phyloP scores from a whole-genome alignment of 2,797 vertebrate species.

The Danio tinwini region DNA sequence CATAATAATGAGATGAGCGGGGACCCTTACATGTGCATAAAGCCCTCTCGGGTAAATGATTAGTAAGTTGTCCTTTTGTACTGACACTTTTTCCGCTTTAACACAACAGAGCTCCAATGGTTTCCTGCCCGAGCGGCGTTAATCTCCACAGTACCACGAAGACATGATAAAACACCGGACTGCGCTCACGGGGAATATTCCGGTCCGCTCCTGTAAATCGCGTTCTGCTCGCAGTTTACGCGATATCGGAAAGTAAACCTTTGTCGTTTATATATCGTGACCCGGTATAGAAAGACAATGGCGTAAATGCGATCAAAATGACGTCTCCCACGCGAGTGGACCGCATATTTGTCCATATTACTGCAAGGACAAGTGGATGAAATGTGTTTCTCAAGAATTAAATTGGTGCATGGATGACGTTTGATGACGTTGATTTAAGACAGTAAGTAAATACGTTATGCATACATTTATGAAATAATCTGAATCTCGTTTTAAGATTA shows the following conservation, averaged over 20 bases:
- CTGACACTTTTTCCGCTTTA: conserved; percentile 6
- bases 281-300: conserved; percentile 16
- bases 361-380: conserved; percentile 19
- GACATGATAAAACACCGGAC: conserved; percentile 27
- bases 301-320: conserved; percentile 3
- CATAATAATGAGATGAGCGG: conserved; percentile 29
- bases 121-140: conserved; percentile 6
- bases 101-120: background rate
- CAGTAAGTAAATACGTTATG: conserved; percentile 36
- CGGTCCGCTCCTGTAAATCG: background rate
- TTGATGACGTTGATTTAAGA: conserved; percentile 36
- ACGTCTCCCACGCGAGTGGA: conserved; percentile 18
- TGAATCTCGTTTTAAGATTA: background rate
- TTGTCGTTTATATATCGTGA: conserved; percentile 19
- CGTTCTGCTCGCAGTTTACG: background rate
- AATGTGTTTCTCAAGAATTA: conserved; percentile 33
- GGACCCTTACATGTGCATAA: conserved; percentile 12
- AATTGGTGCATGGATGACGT: conserved; percentile 18
- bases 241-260: background rate
- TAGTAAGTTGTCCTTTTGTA: conserved; percentile 41
- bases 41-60: conserved; percentile 37
- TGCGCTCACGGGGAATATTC: conserved; percentile 24
- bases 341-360: conserved; percentile 3
- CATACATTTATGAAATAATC: background rate
- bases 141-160: conserved; percentile 17